phyloP scores from a whole-genome alignment of 2,797 vertebrate genomes.

The Poeciliopsis presidionis region DNA sequence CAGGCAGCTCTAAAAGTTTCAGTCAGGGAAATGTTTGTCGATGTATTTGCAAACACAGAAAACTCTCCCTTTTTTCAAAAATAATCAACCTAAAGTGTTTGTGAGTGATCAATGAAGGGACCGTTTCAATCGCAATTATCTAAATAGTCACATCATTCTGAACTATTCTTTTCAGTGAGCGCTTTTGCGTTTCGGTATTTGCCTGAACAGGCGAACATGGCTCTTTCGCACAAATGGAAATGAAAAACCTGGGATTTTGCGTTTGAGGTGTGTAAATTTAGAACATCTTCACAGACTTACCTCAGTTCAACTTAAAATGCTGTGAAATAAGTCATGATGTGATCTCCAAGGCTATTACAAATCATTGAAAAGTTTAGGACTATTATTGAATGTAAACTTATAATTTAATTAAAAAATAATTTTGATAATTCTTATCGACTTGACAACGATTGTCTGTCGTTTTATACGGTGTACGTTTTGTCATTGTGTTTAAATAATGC shows the following conservation, averaged over 20 bases:
- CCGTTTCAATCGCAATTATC: neutral
- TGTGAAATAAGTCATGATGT: neutral
- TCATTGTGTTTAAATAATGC: neutral
- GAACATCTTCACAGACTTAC: neutral
- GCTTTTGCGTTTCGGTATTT: neutral
- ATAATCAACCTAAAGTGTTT: neutral
- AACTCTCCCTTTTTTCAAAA: neutral
- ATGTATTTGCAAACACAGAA: neutral
- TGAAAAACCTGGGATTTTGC: neutral
- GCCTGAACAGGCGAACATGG: neutral
- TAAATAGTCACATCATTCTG: neutral
- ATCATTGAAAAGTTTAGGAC: neutral
- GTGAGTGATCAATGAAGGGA: neutral
- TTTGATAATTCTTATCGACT: neutral
- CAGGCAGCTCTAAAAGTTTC: neutral
- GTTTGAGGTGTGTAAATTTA: neutral
- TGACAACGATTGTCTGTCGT: neutral
- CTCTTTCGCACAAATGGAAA: neutral
- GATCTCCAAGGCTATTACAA: neutral
- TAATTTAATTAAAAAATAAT: neutral
- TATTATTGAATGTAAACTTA: neutral
- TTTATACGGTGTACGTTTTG: neutral
- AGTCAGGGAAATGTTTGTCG: neutral
- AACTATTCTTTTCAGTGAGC: neutral
- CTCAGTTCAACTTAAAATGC: neutral